Evolutionary conservation across 2,113 vertebrate genomes (phyloP).

Genomic region (Notothenia coriiceps): DNA sequence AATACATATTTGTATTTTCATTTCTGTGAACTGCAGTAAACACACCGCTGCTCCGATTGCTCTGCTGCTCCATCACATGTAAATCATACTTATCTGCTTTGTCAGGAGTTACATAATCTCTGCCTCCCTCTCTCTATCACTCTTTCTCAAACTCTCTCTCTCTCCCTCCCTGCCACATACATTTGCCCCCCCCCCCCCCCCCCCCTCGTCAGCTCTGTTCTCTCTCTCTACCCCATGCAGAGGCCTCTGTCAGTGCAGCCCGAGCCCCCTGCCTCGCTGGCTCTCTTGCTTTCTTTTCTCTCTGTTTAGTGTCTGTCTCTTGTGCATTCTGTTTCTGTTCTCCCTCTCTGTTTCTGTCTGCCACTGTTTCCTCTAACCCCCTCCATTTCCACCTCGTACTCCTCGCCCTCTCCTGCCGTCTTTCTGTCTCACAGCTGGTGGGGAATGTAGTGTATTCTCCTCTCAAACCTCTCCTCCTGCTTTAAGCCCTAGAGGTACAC

Average conservation of each 20-base stretch:
- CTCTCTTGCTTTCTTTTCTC: slow-evolving; percentile 34
- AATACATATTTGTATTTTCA: neutral
- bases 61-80: slow-evolving; percentile 49
- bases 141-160: slow-evolving; percentile 20
- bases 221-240: slow-evolving; percentile 40
- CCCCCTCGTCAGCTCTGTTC: slow-evolving; percentile 53
- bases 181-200: slow-evolving; percentile 35
- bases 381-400: slow-evolving; percentile 48
- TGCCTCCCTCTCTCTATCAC: slow-evolving; percentile 12
- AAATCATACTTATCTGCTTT: slow-evolving; percentile 60
- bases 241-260: slow-evolving; percentile 27
- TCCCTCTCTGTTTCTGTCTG: slow-evolving; percentile 56
- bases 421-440: slow-evolving; percentile 67
- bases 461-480: slow-evolving; percentile 61
- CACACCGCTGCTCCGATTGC: slow-evolving; percentile 10
- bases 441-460: slow-evolving; percentile 64
- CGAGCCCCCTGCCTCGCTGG: slow-evolving; percentile 4
- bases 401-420: slow-evolving; percentile 53
- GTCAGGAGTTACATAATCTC: slow-evolving; percentile 66
- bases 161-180: slow-evolving; percentile 33
- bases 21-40: neutral
- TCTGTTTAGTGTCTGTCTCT: slow-evolving; percentile 38
- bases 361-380: slow-evolving; percentile 49
- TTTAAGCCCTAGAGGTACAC: slow-evolving; percentile 62
- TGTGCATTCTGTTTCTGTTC: slow-evolving; percentile 48